phyloP scores from a whole-genome alignment of 2,113 vertebrate species.

The Cygnus atratus region DNA sequence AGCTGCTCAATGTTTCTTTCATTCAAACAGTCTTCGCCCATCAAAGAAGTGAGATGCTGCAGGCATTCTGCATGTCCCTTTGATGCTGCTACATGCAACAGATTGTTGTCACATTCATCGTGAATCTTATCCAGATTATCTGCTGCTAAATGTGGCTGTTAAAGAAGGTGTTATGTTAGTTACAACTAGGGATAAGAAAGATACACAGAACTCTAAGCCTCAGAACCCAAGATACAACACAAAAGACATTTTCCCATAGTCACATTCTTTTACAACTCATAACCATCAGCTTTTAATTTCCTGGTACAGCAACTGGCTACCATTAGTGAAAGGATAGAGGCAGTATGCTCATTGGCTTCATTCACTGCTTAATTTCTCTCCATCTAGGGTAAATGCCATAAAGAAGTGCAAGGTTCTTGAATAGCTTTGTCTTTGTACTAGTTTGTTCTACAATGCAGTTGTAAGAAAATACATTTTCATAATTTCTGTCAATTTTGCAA shows the following conservation, averaged over 20 bases:
- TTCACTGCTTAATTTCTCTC: not conserved
- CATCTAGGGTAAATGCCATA: not conserved
- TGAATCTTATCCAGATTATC: slow-evolving; percentile 96
- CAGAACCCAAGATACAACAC: not conserved
- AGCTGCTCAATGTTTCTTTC: slow-evolving; percentile 90
- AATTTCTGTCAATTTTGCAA: not conserved
- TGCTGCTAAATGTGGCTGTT: slow-evolving; percentile 91
- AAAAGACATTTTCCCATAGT: not conserved
- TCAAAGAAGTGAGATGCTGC: slow-evolving; percentile 96
- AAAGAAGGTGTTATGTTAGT: not conserved
- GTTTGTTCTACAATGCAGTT: not conserved
- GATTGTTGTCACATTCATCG: slow-evolving; percentile 92
- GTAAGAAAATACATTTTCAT: not conserved
- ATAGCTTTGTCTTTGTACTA: not conserved
- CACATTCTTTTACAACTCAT: not conserved
- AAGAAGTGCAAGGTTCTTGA: not conserved
- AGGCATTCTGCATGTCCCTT: slow-evolving; percentile 94
- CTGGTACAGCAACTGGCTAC: not conserved
- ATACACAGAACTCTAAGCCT: not conserved
- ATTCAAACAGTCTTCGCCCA: slow-evolving; percentile 95
- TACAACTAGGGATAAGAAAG: not conserved
- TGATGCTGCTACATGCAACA: slow-evolving; percentile 90
- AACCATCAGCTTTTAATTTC: not conserved
- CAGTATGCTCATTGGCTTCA: not conserved
- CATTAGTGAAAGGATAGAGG: not conserved